phyloP scores from a whole-genome alignment of 2,888 invertebrate species.

The Hyles lineata region DNA sequence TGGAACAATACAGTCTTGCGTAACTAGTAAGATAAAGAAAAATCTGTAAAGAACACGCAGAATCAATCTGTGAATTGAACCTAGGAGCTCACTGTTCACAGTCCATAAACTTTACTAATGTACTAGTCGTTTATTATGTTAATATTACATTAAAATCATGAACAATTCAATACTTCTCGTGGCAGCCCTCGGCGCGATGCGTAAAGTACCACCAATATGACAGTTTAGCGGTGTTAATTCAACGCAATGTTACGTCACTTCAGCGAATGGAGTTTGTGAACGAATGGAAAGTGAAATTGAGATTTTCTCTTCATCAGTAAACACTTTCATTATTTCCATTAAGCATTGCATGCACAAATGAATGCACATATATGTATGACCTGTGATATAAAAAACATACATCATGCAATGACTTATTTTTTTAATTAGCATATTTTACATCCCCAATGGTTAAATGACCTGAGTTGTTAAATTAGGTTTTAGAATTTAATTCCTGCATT shows the following conservation, averaged over 20 bases:
- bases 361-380: background rate
- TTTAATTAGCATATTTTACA: background rate
- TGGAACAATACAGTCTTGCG: too few species aligned
- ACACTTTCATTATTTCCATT: conserved; percentile 26
- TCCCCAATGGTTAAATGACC: too few species aligned
- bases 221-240: conserved; percentile 20
- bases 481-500: too few species aligned
- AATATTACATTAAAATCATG: background rate
- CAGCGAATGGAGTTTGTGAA: conserved; percentile 17
- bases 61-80: too few species aligned
- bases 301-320: conserved; percentile 26
- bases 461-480: too few species aligned
- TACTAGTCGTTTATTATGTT: background rate
- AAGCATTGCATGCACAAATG: conserved; percentile 3
- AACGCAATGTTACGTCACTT: conserved; percentile 19
- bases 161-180: background rate
- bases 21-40: too few species aligned
- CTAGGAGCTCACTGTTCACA: too few species aligned
- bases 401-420: background rate
- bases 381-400: background rate
- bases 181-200: background rate
- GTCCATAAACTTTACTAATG: too few species aligned
- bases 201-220: conserved; percentile 18
- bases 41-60: too few species aligned
- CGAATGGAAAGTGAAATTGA: conserved; percentile 27